phyloP scores from a whole-genome alignment of 2,888 invertebrate species.

The Rhagonycha fulva region DNA sequence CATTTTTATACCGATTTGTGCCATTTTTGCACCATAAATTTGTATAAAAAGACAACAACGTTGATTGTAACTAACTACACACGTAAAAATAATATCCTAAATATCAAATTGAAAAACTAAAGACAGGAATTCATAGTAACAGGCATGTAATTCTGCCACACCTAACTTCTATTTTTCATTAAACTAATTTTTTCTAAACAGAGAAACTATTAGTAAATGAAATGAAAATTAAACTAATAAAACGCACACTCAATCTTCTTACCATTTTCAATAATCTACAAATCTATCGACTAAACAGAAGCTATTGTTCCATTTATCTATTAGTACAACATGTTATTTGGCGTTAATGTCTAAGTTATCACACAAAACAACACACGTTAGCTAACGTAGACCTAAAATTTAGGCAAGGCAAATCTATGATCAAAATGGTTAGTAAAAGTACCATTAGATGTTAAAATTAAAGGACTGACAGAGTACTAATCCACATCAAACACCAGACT shows the following conservation, averaged over 20 bases:
- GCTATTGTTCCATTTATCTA: not conserved
- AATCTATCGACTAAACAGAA: not conserved
- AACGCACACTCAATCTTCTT: not conserved
- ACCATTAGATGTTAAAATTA: constrained; percentile 5
- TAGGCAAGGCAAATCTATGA: not conserved
- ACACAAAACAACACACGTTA: not conserved
- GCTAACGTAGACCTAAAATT: not conserved
- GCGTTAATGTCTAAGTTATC: not conserved
- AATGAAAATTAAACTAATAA: not conserved
- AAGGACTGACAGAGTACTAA: constrained; percentile 8
- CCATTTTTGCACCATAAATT: not conserved
- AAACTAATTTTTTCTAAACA: not conserved
- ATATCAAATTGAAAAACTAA: not conserved
- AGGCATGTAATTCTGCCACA: not conserved
- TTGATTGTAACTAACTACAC: not conserved
- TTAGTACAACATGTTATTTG: not conserved
- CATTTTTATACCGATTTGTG: not conserved
- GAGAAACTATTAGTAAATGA: not conserved
- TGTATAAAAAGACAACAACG: not conserved
- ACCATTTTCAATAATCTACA: not conserved
- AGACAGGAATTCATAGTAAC: not conserved
- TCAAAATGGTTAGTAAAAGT: constrained; percentile 1
- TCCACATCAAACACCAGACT: constrained; percentile 41
- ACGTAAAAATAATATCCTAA: not conserved
- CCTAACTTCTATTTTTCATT: not conserved